A percentile compares a stretch with the other conserved stretches of the same genome.
phyloP scores from a whole-genome alignment of 92 coral and sea anemone species.

The Heteractis magnifica region DNA sequence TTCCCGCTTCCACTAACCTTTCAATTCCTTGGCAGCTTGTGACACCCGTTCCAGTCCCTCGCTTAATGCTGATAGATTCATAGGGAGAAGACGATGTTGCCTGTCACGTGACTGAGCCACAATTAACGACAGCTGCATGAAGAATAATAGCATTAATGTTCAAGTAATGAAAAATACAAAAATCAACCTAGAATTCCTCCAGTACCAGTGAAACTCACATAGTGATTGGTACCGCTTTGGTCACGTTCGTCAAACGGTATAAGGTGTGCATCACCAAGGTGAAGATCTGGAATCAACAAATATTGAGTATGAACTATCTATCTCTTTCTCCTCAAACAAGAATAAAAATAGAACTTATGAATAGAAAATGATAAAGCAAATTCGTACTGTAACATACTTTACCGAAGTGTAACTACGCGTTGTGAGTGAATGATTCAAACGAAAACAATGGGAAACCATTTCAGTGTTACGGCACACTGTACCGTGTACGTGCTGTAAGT shows the following conservation, averaged over 20 bases:
- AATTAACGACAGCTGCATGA: constrained; percentile 65
- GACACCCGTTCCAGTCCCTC: constrained; percentile 72
- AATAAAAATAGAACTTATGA: neutral
- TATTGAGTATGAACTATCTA: neutral
- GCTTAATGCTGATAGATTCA: constrained; percentile 72
- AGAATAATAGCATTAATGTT: neutral
- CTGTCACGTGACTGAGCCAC: constrained; percentile 93
- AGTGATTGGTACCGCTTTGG: constrained; percentile 35
- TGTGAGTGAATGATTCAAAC: too few relatives aligned
- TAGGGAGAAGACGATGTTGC: constrained; percentile 71
- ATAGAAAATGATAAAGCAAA: too few relatives aligned
- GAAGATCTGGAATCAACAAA: constrained; percentile 45
- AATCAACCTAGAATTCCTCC: too few relatives aligned
- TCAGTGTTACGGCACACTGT: too few relatives aligned
- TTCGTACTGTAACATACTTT: too few relatives aligned
- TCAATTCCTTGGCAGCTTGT: constrained; percentile 72
- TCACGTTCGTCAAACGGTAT: constrained; percentile 43
- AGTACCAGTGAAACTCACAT: constrained; percentile 39
- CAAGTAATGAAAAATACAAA: neutral
- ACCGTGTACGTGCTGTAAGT: too few relatives aligned
- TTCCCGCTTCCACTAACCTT: constrained; percentile 43
- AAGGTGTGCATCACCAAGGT: constrained; percentile 82
- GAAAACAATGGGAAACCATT: too few relatives aligned
- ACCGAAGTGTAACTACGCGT: too few relatives aligned
- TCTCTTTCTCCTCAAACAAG: too few relatives aligned